phyloP scores from a whole-genome alignment of 2,888 invertebrate genomes.

The Tigriopus californicus region DNA sequence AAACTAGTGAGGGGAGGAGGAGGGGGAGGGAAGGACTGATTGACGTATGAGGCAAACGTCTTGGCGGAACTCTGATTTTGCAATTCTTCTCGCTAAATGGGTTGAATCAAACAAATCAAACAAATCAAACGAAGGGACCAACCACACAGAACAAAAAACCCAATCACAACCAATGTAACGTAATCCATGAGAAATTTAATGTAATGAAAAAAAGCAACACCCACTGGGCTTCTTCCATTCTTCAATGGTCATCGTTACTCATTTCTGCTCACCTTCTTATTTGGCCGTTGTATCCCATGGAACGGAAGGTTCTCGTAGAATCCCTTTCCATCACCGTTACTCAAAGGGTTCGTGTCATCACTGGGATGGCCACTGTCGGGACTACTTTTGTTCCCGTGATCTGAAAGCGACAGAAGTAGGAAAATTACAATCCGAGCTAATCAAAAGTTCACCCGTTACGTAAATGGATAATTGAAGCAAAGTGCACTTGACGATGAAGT shows the following conservation, averaged over 20 bases:
- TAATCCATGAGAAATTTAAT: not conserved
- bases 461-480: no score
- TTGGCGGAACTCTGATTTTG: slow-evolving; percentile 3
- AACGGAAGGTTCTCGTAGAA: slow-evolving; percentile 87
- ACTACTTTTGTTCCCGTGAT: not conserved
- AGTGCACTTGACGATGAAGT: no score
- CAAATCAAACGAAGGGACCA: slow-evolving; percentile 10
- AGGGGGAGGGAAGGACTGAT: slow-evolving; percentile 17
- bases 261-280: not conserved
- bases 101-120: slow-evolving; percentile 15
- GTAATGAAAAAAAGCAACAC: not conserved
- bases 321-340: slow-evolving; percentile 42
- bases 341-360: slow-evolving; percentile 32
- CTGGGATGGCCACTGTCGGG: slow-evolving; percentile 14
- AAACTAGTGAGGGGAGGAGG: slow-evolving; percentile 18
- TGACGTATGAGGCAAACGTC: slow-evolving; percentile 9
- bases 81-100: slow-evolving; percentile 18
- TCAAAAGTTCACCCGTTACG: no score
- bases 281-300: slow-evolving; percentile 69
- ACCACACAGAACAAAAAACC: not conserved
- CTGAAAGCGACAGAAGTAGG: no score
- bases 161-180: not conserved
- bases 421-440: no score
- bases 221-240: no score
- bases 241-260: no score